phyloP scores from a whole-genome alignment of 1,140 invertebrate genomes.

The Sarcophaga peregrina region DNA sequence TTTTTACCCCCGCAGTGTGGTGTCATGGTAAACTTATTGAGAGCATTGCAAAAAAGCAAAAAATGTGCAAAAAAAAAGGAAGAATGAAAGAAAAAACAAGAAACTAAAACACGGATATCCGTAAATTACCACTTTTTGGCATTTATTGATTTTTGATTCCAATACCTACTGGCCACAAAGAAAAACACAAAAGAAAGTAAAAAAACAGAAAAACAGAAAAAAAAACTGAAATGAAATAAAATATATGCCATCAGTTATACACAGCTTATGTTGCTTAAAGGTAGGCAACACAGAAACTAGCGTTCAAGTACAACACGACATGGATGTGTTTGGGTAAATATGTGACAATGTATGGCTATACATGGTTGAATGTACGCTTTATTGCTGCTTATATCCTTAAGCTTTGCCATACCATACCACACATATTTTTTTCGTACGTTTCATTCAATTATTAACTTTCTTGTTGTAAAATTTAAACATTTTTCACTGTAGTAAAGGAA shows the following conservation, averaged over 20 bases:
- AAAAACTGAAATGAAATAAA: neutral
- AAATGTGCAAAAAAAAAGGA: neutral
- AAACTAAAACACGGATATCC: conserved; percentile 36
- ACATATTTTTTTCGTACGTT: neutral
- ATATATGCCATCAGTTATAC: conserved; percentile 1
- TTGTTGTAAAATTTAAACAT: conserved; percentile 4
- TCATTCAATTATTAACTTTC: conserved; percentile 6
- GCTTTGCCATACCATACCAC: no score
- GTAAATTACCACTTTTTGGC: conserved; percentile 39
- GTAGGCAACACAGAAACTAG: neutral
- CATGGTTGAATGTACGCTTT: neutral
- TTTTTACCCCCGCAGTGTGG: no score
- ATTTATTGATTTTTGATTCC: conserved; percentile 40
- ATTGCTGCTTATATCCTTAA: no score
- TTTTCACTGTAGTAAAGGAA: no score
- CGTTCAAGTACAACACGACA: neutral
- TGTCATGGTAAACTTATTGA: no score
- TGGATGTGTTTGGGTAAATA: neutral
- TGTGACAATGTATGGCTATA: neutral
- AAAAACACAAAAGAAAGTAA: neutral
- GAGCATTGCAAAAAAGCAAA: neutral
- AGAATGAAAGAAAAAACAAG: neutral
- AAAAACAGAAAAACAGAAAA: neutral
- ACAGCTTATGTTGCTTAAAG: neutral
- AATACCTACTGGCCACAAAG: conserved; percentile 21